These are phyloP conservation scores for Zaprionus lineosus DNA, from an alignment of 2,888 invertebrate species.

Conservation along the genomic window DNA sequence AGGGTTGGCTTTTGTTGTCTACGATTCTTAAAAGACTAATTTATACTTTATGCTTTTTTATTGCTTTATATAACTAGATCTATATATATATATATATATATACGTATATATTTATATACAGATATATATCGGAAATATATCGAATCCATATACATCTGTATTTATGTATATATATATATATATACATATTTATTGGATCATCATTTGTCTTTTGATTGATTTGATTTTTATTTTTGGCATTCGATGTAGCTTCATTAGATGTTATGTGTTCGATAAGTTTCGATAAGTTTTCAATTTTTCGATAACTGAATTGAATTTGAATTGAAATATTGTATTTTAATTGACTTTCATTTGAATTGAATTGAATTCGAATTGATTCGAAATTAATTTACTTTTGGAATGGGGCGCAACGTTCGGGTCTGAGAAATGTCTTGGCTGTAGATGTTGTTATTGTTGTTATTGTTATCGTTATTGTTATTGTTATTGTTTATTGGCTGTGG, in stretches of 20 bases:
- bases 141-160: slow-evolving; percentile 15
- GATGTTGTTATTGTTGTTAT: slow-evolving; percentile 45
- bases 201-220: too few relatives aligned
- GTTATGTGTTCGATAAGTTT: slow-evolving; percentile 76
- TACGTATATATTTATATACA: slow-evolving; percentile 21
- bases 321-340: too few relatives aligned
- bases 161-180: slow-evolving; percentile 5
- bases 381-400: slow-evolving; percentile 27
- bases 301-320: slow-evolving; percentile 44
- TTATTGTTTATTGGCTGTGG: slow-evolving; percentile 3
- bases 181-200: slow-evolving; percentile 24
- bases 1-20: slow-evolving; percentile 26
- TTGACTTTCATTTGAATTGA: slow-evolving; percentile 43
- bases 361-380: slow-evolving; percentile 34
- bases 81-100: slow-evolving; percentile 12
- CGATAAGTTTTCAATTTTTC: slow-evolving; percentile 50
- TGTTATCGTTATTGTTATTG: slow-evolving; percentile 28
- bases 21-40: slow-evolving; percentile 39
- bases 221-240: slow-evolving; percentile 17
- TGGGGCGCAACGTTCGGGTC: slow-evolving; percentile 46
- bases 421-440: slow-evolving; percentile 50
- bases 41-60: slow-evolving; percentile 32
- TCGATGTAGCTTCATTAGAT: slow-evolving; percentile 66
- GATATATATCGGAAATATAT: too few relatives aligned
- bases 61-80: slow-evolving; percentile 9